Base-by-base conservation (phyloP, 2,888 invertebrate species). In the Campoletis raptor region DNA sequence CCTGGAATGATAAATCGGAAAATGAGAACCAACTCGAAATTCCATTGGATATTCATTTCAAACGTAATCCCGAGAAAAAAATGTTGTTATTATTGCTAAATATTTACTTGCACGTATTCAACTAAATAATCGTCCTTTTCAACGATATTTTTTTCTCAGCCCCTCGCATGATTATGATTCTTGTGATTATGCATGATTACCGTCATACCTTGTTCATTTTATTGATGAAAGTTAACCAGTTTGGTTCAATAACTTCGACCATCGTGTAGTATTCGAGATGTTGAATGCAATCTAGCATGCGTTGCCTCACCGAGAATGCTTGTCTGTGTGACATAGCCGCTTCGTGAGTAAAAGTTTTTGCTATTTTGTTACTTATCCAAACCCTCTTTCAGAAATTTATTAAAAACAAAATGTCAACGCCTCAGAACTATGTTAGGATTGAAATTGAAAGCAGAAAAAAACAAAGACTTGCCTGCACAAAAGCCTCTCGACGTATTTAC, bases 261-360 rank as follows among this genome's bases (percentile, higher is more conserved):
- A 98, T 98, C 98, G 99, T 99, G 95, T 99, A 99, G 95, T 99
- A 99, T 94, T 98, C 98, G 91, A 99, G 95, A 95, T 99, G 99
- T 94, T 99, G 99, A 66, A 99, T 97, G 94, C 99, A 99, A 94
- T 98, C 98, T 90, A 99, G 95, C 99, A 99, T 99, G 82, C 98
- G 96, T 94, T 99, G 99, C 0, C 99, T 96, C 81, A 99, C 95
- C 3, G 98, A 97, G 94, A 99, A 99, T 1, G 98, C 98, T 85
- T 97, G 96, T 8, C 97, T 96, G 94, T 98, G 98, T 88, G 97
- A 96, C 88, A 97, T 96, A 10, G 97, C 97, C 85, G 97, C 96
- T 86, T 95, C 94, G 72, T 95, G 95, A 0, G 96, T 95, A 93
- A 98, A 97, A 82, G 96, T 96, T 94, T 98, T 98, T 78, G 98